Conservation (phyloP, 2,888 invertebrate genomes). For the Eupithecia insigniata region DNA sequence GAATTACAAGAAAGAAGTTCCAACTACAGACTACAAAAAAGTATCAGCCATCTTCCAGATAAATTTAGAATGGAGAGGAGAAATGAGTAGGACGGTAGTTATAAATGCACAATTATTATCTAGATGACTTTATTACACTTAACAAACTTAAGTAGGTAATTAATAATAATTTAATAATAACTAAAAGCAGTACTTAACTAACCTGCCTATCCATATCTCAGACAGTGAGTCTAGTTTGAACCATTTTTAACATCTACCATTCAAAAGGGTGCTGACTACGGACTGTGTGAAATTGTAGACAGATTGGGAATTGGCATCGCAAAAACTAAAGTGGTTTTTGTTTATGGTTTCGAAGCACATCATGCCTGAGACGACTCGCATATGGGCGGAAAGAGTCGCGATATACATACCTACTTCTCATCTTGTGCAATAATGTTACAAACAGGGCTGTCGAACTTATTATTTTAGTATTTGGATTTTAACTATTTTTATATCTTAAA, state of each 20-base stretch:
- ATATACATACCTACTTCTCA: slow-evolving; percentile 72
- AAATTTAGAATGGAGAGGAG: no score
- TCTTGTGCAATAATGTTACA: slow-evolving; percentile 73
- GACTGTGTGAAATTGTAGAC: slow-evolving; percentile 39
- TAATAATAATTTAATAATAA: no score
- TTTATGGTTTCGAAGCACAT: slow-evolving; percentile 64
- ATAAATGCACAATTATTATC: no score
- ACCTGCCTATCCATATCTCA: no score
- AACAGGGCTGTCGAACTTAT: slow-evolving; percentile 60
- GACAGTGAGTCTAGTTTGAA: slow-evolving; percentile 24
- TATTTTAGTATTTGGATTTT: background rate
- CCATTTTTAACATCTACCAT: background rate
- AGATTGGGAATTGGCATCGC: slow-evolving; percentile 39
- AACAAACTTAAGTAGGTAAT: no score
- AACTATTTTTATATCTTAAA: background rate
- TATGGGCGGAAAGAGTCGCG: slow-evolving; percentile 74
- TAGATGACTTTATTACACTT: no score
- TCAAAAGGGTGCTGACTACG: slow-evolving; percentile 19
- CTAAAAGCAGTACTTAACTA: background rate
- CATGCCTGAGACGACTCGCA: slow-evolving; percentile 64
- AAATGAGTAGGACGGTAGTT: no score
- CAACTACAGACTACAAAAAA: no score
- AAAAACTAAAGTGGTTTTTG: slow-evolving; percentile 72
- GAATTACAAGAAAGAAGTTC: no score
- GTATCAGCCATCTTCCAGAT: no score